These are phyloP conservation scores for Pristionchus mayeri DNA, from an alignment of 2,888 invertebrate genomes.

Conservation along the genomic window DNA sequence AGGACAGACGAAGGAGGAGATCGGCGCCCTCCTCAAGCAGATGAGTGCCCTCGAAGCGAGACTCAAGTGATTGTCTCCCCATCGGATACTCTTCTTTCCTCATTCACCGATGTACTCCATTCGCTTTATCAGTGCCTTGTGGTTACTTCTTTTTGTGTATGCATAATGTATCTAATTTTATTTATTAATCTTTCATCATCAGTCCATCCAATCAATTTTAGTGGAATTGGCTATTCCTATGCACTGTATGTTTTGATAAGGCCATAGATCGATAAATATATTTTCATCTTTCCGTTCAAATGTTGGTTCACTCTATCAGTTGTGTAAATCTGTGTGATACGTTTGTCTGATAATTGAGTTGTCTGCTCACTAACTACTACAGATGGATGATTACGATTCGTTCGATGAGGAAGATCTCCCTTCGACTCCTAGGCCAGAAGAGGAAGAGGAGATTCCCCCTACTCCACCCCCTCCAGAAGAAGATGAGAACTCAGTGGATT, in stretches of 20 bases:
- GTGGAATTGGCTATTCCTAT: constrained; percentile 27
- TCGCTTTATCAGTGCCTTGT: constrained; percentile 25
- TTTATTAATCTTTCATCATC: not conserved
- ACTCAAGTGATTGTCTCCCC: constrained; percentile 39
- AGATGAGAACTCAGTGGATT: not conserved
- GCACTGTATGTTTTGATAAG: constrained; percentile 37
- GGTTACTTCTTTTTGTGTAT: constrained; percentile 29
- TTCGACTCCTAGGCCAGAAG: constrained; percentile 39
- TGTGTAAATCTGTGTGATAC: constrained; percentile 19
- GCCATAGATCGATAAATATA: constrained; percentile 2
- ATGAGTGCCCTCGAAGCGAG: constrained; percentile 43
- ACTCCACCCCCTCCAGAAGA: constrained; percentile 33
- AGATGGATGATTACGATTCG: constrained; percentile 47
- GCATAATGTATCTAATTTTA: constrained; percentile 50
- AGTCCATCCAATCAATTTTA: not conserved
- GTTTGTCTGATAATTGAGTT: not conserved
- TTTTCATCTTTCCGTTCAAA: not conserved
- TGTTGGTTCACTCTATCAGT: not conserved
- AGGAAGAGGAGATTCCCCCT: constrained; percentile 13
- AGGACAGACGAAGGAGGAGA: constrained; percentile 49
- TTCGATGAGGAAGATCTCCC: constrained; percentile 38
- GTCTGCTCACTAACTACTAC: not conserved
- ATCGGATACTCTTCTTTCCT: not conserved
- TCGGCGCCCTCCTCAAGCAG: constrained; percentile 41
- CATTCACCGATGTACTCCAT: not conserved